Conservation (phyloP, 2,797 vertebrate species). For the Mormyrus proboscirostris region DNA sequence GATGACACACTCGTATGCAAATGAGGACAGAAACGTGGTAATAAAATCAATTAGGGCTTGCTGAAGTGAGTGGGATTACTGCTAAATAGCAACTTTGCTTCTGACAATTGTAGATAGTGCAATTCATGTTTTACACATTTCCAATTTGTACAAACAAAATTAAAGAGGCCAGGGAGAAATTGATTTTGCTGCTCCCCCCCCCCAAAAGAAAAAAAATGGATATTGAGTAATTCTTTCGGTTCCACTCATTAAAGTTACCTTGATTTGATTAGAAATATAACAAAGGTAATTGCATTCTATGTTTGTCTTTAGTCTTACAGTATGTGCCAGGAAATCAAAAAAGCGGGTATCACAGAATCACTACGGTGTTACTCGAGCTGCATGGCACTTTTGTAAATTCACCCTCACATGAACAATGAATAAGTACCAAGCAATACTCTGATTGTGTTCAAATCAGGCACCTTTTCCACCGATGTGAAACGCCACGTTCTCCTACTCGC, state of each 20-base stretch:
- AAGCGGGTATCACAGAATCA: background rate
- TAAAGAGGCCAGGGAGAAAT: background rate
- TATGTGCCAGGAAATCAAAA: background rate
- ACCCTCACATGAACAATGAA: background rate
- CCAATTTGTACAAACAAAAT: background rate
- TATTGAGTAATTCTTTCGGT: constrained; percentile 4
- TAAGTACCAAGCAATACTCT: background rate
- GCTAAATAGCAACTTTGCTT: background rate
- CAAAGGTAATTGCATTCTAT: background rate
- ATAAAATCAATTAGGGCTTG: background rate
- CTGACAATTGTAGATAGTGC: background rate
- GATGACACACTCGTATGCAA: background rate
- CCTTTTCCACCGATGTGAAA: background rate
- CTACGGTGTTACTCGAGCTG: background rate
- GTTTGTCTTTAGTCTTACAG: background rate
- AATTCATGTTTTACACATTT: constrained; percentile 6
- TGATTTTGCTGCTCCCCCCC: background rate
- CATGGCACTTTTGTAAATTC: background rate
- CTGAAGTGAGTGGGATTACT: background rate
- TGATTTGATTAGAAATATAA: constrained; percentile 13
- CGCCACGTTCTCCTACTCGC: background rate
- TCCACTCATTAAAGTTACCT: constrained; percentile 6
- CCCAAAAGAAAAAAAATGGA: background rate
- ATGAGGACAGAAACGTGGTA: background rate
- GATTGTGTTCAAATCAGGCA: background rate